Percentiles rank a stretch among this genome's conserved stretches.
phyloP scores from a whole-genome alignment of 2,797 vertebrate species.

The Manis crassicaudata region DNA sequence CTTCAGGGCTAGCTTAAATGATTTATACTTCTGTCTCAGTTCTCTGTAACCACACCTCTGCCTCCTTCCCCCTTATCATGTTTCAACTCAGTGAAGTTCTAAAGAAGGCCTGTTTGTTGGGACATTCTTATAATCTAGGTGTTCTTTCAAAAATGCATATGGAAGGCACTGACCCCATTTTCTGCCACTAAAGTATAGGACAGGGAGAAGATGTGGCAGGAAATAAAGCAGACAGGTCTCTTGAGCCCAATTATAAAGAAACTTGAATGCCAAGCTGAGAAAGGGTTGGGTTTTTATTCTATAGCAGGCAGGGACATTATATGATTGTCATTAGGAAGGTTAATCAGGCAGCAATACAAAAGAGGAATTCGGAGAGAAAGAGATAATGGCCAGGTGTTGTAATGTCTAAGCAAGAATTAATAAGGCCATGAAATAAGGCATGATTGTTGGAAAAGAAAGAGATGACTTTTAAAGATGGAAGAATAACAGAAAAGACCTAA shows the following conservation, averaged over 20 bases:
- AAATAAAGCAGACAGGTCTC: neutral
- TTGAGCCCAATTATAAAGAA: neutral
- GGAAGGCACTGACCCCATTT: neutral
- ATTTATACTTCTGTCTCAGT: neutral
- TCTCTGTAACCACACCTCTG: neutral
- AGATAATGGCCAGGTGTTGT: neutral
- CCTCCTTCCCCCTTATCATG: neutral
- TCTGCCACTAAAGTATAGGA: neutral
- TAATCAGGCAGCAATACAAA: neutral
- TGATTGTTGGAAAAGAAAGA: neutral
- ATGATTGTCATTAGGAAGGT: neutral
- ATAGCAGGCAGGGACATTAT: neutral
- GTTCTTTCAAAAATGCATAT: neutral
- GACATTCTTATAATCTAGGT: neutral
- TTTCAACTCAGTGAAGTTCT: neutral
- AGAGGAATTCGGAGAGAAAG: neutral
- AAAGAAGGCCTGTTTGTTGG: neutral
- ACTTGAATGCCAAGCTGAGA: neutral
- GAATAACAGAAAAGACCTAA: neutral
- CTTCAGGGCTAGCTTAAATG: neutral
- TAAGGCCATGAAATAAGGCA: neutral
- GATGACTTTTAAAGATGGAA: neutral
- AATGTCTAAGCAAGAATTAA: neutral
- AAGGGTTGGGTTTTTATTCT: neutral
- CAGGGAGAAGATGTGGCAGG: neutral